phyloP scores from a whole-genome alignment of 2,888 invertebrate species.

The Holacanthella duospinosa region DNA sequence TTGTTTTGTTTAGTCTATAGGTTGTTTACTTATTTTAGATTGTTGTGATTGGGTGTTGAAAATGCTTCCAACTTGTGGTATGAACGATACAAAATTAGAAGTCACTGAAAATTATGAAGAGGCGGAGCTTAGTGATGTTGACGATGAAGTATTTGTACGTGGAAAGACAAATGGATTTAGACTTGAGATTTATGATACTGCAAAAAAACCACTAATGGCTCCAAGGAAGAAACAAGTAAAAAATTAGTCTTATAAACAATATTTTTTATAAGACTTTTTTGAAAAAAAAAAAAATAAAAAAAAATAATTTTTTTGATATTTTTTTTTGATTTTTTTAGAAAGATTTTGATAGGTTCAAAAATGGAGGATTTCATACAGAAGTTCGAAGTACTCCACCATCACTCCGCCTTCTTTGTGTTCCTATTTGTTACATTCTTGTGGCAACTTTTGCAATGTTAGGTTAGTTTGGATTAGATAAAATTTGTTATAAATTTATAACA shows the following conservation, averaged over 20 bases:
- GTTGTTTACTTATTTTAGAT: too few species aligned
- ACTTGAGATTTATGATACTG: slow-evolving; percentile 55
- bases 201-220: slow-evolving; percentile 63
- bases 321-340: slow-evolving; percentile 18
- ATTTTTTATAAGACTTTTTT: too few species aligned
- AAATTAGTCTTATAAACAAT: too few species aligned
- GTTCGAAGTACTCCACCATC: slow-evolving; percentile 49
- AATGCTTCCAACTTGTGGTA: slow-evolving; percentile 33
- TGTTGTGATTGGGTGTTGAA: too few species aligned
- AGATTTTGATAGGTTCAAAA: slow-evolving; percentile 30
- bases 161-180: slow-evolving; percentile 53
- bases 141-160: slow-evolving; percentile 65
- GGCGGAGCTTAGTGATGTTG: slow-evolving; percentile 58
- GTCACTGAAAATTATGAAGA: slow-evolving; percentile 54
- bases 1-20: too few species aligned
- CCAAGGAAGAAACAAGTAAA: slow-evolving; percentile 48
- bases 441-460: slow-evolving; percentile 52
- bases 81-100: slow-evolving; percentile 47
- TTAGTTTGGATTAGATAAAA: slow-evolving; percentile 38
- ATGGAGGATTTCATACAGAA: slow-evolving; percentile 43
- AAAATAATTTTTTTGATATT: background rate
- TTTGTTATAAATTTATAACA: background rate
- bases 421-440: slow-evolving; percentile 55
- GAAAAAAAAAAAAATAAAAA: background rate
- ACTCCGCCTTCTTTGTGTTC: slow-evolving; percentile 50